Evolutionary conservation across 2,888 invertebrate species (phyloP).

Genomic region (Meta bourneti): DNA sequence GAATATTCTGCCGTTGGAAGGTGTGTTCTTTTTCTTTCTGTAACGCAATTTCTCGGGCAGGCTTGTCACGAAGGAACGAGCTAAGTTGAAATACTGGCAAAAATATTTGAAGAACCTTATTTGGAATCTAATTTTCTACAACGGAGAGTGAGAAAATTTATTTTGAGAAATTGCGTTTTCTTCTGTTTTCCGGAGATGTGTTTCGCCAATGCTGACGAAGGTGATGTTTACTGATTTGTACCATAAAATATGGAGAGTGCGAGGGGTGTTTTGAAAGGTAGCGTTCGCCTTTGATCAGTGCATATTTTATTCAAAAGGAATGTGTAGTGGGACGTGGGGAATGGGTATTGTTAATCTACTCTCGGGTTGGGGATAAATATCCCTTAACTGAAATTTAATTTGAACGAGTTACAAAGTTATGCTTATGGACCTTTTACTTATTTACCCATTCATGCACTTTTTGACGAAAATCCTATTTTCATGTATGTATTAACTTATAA

Average conservation of each 20-base stretch:
- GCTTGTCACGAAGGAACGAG: neutral
- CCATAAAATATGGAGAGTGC: neutral
- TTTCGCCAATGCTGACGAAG: neutral
- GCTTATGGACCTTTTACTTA: too few relatives aligned
- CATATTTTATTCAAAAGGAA: neutral
- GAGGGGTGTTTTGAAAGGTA: too few relatives aligned
- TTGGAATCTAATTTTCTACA: conserved; percentile 40
- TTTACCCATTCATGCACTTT: too few relatives aligned
- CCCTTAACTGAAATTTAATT: too few relatives aligned
- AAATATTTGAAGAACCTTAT: conserved; percentile 24
- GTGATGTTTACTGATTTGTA: neutral
- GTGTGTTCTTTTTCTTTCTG: neutral
- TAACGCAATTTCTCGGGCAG: conserved; percentile 11
- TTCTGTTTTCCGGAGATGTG: neutral
- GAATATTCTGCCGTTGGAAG: neutral
- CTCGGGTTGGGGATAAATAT: neutral
- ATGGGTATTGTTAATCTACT: neutral
- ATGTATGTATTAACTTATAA: too few relatives aligned
- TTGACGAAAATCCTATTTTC: too few relatives aligned
- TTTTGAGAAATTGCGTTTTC: conserved; percentile 1
- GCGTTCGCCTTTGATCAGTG: neutral
- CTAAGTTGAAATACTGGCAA: conserved; percentile 9
- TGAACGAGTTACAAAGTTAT: too few relatives aligned
- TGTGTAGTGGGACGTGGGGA: neutral
- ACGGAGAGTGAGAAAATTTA: conserved; percentile 5